Base-by-base conservation (phyloP, 1,140 invertebrate species). In the Drosophila melanica region DNA sequence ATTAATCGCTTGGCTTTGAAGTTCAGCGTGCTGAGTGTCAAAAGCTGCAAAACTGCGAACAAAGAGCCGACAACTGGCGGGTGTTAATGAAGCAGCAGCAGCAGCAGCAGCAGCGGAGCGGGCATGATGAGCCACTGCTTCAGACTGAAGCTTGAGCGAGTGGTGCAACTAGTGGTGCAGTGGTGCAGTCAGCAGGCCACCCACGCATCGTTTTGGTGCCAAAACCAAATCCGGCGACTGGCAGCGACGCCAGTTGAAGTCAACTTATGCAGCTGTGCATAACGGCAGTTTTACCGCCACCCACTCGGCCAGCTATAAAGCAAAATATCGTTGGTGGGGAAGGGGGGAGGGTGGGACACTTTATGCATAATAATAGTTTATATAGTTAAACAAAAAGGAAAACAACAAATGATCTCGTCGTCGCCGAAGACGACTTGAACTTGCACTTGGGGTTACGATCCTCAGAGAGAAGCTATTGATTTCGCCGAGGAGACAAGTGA, bases 1-100 rank as follows among this genome's bases (percentile, higher is more conserved):
- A 82, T 82, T 82, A 82, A 82, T 82, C 80, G 73, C 75, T 60
- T 51, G 47, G 64, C 74, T 81, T 81, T 81, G 75, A 81, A 81
- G 79, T 81, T 62, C 44, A 57, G 53, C 68, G 60, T 57, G 60
- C 57, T 71, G 67, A 71, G 60, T 71, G 60, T 63, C 67, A 70
- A 55, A 68, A 63, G 48, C 41, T 69, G 67, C 74, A 77, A 81
- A 80, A 67, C 62, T 60, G 63, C 57, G 59, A 74, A 82, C 75
- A 82, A 75, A 81, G 64, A 62, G 58, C 12, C 44, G 47, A 41
- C 58, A 53, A 35, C 47, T 47, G 20, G 33, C 35, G 70, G 75
- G 79, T 76, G 80, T 84, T 84, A 82, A 82, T 82, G 80, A 82
- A 82, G 80, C 71, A 50, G 69, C 69, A 16, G 45, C 3, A 20